These are phyloP conservation scores for Anoplius nigerrimus DNA, from an alignment of 2,888 invertebrate species.

Conservation along the genomic window DNA sequence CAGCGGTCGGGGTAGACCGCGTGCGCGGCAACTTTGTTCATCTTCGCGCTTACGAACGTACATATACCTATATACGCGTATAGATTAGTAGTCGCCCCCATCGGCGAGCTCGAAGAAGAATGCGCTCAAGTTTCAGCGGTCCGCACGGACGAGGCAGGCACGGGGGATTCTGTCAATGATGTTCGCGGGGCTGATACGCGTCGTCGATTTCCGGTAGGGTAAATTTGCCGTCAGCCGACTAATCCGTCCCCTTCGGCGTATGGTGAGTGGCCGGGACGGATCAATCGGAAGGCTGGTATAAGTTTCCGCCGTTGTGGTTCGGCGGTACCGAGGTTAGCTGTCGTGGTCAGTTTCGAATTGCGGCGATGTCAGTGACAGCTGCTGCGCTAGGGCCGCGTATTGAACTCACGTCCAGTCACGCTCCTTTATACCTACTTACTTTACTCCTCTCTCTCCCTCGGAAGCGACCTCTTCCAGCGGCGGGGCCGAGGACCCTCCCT, in stretches of 20 bases:
- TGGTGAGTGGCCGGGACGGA: conserved; percentile 73
- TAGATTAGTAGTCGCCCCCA: too few species aligned
- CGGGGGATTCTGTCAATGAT: conserved; percentile 1
- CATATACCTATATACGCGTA: too few species aligned
- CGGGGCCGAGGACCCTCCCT: too few species aligned
- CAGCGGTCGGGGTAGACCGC: not conserved
- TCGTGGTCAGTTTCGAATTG: conserved; percentile 75
- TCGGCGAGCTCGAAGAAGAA: too few species aligned
- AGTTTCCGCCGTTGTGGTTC: conserved; percentile 73
- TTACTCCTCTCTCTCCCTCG: conserved; percentile 39
- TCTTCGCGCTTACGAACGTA: too few species aligned
- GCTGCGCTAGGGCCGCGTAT: conserved; percentile 71
- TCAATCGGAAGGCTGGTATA: conserved; percentile 74
- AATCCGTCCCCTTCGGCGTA: conserved; percentile 72
- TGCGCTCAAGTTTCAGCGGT: too few species aligned
- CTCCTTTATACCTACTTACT: conserved; percentile 73
- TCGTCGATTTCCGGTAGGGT: conserved; percentile 27
- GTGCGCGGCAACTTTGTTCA: not conserved
- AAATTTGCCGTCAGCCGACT: conserved; percentile 56
- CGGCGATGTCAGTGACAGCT: conserved; percentile 74
- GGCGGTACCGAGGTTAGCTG: conserved; percentile 68
- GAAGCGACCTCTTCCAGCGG: conserved; percentile 19
- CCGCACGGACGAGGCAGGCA: not conserved
- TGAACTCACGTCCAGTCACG: conserved; percentile 73
- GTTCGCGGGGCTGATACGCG: conserved; percentile 7